Evolutionary conservation across 2,888 invertebrate genomes (phyloP).

Genomic region (Acronicta psi): DNA sequence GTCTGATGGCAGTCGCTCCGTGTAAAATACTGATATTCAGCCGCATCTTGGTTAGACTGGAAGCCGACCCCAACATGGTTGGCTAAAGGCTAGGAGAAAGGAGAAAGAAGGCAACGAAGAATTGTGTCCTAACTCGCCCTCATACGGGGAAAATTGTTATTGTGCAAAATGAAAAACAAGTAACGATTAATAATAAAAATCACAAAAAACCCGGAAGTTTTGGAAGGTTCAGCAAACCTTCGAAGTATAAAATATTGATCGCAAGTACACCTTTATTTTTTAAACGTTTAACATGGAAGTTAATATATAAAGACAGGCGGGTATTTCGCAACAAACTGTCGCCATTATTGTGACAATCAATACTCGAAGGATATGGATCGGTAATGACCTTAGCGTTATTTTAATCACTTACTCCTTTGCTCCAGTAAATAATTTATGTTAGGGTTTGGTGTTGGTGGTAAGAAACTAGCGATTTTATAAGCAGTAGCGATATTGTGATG

Average conservation of each 20-base stretch:
- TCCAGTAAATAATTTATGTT: constrained; percentile 67
- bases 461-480: neutral
- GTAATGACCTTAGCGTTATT: constrained; percentile 63
- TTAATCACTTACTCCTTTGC: constrained; percentile 70
- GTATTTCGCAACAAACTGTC: constrained; percentile 53
- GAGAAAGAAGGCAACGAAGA: too few relatives aligned
- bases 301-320: constrained; percentile 48
- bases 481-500: neutral
- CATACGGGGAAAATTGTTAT: too few relatives aligned
- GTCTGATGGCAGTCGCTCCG: too few relatives aligned
- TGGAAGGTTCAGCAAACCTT: neutral
- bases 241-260: neutral
- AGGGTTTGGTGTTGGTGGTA: constrained; percentile 13
- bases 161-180: too few relatives aligned
- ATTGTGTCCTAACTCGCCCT: too few relatives aligned
- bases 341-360: constrained; percentile 65
- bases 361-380: constrained; percentile 48
- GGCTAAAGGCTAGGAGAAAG: too few relatives aligned
- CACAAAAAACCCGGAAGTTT: neutral
- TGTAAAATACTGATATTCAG: too few relatives aligned
- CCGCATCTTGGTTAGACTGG: too few relatives aligned
- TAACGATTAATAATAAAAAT: too few relatives aligned
- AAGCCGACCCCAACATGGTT: too few relatives aligned
- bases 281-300: neutral
- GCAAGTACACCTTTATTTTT: constrained; percentile 7